Percentiles rank a stretch among this genome's conserved stretches.
These are phyloP conservation scores for Digitonthophagus gazella DNA, from an alignment of 2,888 invertebrate species.

Conservation along the genomic window DNA sequence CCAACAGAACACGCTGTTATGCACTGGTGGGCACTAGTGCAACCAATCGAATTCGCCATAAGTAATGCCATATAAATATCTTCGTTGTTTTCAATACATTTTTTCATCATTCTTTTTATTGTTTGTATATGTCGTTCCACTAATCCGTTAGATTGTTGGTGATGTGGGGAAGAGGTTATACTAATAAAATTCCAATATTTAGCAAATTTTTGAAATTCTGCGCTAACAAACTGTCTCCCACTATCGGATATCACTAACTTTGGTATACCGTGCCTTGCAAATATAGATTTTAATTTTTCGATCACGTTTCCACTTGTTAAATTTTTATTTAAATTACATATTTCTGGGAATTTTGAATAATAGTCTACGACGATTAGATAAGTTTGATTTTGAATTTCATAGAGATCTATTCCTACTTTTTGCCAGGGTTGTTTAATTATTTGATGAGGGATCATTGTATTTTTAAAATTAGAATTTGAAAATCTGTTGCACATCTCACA, in stretches of 20 bases:
- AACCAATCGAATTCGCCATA: no score
- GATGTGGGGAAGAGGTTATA: conserved; percentile 18
- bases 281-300: conserved; percentile 20
- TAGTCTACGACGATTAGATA: conserved; percentile 18
- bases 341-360: conserved; percentile 19
- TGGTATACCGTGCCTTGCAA: conserved; percentile 24
- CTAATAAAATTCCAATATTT: conserved; percentile 21
- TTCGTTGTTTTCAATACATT: conserved; percentile 19
- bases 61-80: conserved; percentile 28
- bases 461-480: conserved; percentile 5
- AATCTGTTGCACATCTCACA: conserved; percentile 11
- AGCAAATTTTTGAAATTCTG: conserved; percentile 19
- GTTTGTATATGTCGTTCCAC: conserved; percentile 28
- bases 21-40: no score
- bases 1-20: no score
- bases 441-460: conserved; percentile 9
- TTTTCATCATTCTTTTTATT: conserved; percentile 25
- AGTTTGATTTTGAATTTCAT: conserved; percentile 12
- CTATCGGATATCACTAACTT: conserved; percentile 21
- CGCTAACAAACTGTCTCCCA: conserved; percentile 12
- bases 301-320: conserved; percentile 20
- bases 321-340: no score
- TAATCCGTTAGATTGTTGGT: conserved; percentile 27
- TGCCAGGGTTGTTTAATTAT: conserved; percentile 15
- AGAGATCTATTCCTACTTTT: conserved; percentile 19